Percentiles rank a stretch among this genome's conserved stretches.
Conservation (phyloP, 2,888 invertebrate genomes). For the Dryomyza anilis region DNA sequence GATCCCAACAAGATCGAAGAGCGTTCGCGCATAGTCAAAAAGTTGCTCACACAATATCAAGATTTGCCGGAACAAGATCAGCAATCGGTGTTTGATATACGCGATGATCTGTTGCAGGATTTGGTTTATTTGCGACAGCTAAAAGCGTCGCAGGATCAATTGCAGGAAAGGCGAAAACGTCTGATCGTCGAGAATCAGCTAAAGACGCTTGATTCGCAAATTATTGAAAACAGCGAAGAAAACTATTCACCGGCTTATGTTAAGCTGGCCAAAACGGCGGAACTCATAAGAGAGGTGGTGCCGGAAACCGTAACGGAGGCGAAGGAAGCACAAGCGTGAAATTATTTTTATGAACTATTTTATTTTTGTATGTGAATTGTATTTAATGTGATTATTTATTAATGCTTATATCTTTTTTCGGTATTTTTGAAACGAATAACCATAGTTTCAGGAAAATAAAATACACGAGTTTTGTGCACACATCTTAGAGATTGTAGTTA, state of each 20-base stretch:
- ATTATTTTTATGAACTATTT: background rate
- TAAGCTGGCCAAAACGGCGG: slow-evolving; percentile 49
- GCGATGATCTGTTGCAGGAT: slow-evolving; percentile 49
- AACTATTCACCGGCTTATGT: slow-evolving; percentile 44
- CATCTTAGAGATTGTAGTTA: no score
- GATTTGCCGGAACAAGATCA: slow-evolving; percentile 50
- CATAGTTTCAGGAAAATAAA: background rate
- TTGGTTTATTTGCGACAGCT: slow-evolving; percentile 43
- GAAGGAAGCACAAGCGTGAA: background rate
- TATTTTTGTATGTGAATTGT: slow-evolving; percentile 3
- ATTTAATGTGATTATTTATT: slow-evolving; percentile 6
- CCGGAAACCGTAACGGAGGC: slow-evolving; percentile 30
- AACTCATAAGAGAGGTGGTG: slow-evolving; percentile 41
- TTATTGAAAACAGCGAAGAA: slow-evolving; percentile 21
- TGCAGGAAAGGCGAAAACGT: slow-evolving; percentile 36
- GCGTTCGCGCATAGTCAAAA: slow-evolving; percentile 52
- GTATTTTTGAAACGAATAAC: background rate
- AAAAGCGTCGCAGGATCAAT: slow-evolving; percentile 26
- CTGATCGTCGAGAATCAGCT: slow-evolving; percentile 26
- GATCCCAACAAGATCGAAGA: slow-evolving; percentile 43
- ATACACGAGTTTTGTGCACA: background rate
- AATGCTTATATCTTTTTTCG: background rate
- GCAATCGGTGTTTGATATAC: slow-evolving; percentile 37
- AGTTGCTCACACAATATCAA: slow-evolving; percentile 52
- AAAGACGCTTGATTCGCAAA: slow-evolving; percentile 1